Conservation (phyloP, 1,140 invertebrate species). For the Reticulitermes speratus region DNA sequence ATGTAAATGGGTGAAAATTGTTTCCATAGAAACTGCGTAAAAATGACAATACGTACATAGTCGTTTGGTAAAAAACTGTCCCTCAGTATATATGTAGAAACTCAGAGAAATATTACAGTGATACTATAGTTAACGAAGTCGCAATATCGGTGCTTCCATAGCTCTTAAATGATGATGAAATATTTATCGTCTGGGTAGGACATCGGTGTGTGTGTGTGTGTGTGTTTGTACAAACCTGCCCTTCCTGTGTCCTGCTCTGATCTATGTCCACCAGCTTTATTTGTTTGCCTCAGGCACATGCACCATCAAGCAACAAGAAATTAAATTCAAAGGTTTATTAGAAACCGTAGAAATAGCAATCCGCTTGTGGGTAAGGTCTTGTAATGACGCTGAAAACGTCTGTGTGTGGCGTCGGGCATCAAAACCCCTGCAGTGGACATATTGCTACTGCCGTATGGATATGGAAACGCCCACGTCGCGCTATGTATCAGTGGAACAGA, state of each 20-base stretch:
- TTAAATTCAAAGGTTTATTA: conserved; percentile 15
- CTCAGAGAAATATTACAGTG: too few relatives aligned
- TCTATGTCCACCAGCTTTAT: neutral
- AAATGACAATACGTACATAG: too few relatives aligned
- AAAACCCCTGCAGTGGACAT: neutral
- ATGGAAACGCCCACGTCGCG: neutral
- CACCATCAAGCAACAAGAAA: neutral
- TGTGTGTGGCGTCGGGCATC: neutral
- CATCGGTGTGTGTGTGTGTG: neutral
- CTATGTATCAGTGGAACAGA: neutral
- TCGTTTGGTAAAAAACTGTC: too few relatives aligned
- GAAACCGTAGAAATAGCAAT: conserved; percentile 4
- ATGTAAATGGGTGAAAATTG: too few relatives aligned
- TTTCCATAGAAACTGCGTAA: too few relatives aligned
- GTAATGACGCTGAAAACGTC: neutral
- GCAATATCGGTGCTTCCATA: too few relatives aligned
- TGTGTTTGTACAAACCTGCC: neutral
- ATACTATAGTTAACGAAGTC: too few relatives aligned
- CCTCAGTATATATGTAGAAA: too few relatives aligned
- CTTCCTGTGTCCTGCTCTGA: neutral
- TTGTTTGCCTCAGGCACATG: neutral
- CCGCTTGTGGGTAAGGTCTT: neutral
- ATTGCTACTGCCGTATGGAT: neutral
- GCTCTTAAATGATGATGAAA: too few relatives aligned
- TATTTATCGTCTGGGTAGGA: neutral